Evolutionary conservation across 1,140 invertebrate species (phyloP), one percentile per base, ranked within the genome.

Genomic region (Drosophila sp.): DNA sequence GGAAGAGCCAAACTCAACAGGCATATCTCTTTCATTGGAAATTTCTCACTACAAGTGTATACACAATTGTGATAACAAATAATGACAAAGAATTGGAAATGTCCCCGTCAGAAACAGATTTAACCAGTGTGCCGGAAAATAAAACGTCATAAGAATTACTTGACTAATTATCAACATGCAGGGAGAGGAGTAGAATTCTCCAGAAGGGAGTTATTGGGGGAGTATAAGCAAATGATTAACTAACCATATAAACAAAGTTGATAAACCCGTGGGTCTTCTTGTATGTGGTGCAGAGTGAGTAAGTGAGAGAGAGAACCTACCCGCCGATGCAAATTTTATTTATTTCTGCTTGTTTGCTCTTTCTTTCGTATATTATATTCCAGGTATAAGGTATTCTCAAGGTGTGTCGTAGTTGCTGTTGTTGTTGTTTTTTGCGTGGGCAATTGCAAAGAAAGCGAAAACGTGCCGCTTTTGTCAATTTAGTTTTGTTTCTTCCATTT

Each of bases 381-480:
- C 23, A 6, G 7, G 27, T 50, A 23, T 25, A 27, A 47, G 23
- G 3, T 50, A 50, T 50, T 50, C 44, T 50, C 44, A 40, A 54
- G 41, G 55, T 67, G 54, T 65, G 33, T 71, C 11, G 57, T 47
- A 17, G 60, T 32, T 38, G 47, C 47, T 44, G 23, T 11, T 47
- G n/a, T 60, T 64, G 35, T 60, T 56, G 40, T 32, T 71, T 68
- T 57, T 71, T 81, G 64, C 60, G 77, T 81, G 71, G 72, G 60
- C 38, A 50, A 61, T 66, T 72, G 40, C 74, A 68, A 72, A 84
- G 71, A 89, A 89, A 89, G 84, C 84, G 74, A 79, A 89, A 89
- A 89, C 84, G 84, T 84, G 84, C 73, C 73, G 63, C 76, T 84
- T 77, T 84, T 87, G 84, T 83, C 84, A 79, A 82, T 55, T 79